Evolutionary conservation across 2,888 invertebrate genomes (phyloP), one percentile per base, ranked within the genome.

Genomic region (Meteorus cinctellus): DNA sequence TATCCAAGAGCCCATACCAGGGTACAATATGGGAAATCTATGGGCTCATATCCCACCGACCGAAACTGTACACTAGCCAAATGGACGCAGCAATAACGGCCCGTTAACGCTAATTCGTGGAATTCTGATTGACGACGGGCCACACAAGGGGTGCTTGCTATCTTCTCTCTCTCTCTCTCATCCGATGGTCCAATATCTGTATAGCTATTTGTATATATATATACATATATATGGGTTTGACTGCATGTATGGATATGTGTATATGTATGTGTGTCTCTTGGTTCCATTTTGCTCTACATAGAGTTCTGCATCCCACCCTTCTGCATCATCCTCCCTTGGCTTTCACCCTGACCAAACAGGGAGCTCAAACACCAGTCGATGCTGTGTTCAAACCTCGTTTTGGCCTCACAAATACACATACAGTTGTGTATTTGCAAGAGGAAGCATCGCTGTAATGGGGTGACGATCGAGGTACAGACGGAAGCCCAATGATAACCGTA

Each of bases 31-130:
- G 87, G 88, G 84, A 84, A 89, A 89, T 89, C 87, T 89, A 89
- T 89, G 89, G 86, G 86, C 87, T 88, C 89, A 86, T 89, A 89
- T 89, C 85, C 87, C 55, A 55, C 85, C 84, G 84, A 84, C 84
- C 86, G 55, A 84, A 88, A 87, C 88, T 86, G 87, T 87, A 86
- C 87, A 86, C 88, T 84, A 87, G 89, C 89, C 89, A 89, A 89
- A 89, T 89, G 89, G 89, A 89, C 89, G 88, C 88, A 85, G 89
- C 89, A 89, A 89, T 89, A 89, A 89, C 88, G 88, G 89, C 87
- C 88, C 89, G 89, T 89, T 89, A 89, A 89, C 89, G 89, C 89
- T 89, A 89, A 89, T 89, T 89, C 89, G 89, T 88, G 89, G 85
- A 88, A 89, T 89, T 88, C 89, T 89, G 89, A 89, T 89, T 88